phyloP scores from a whole-genome alignment of 2,797 vertebrate genomes.

The Semotilus atromaculatus region DNA sequence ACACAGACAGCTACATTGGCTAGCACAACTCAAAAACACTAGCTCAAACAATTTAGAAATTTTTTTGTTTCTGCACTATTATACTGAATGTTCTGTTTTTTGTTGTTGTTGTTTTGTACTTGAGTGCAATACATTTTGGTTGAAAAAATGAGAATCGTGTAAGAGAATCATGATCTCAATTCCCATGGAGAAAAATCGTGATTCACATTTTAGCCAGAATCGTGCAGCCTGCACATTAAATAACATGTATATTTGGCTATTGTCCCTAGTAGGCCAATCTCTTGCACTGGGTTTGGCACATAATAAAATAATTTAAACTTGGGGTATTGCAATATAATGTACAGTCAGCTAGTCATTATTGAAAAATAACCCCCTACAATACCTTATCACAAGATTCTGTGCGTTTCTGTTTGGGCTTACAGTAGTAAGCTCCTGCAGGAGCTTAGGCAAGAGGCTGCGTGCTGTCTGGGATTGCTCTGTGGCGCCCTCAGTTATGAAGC shows the following conservation, averaged over 20 bases:
- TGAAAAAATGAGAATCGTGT: no score
- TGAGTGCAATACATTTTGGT: no score
- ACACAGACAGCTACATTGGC: no score
- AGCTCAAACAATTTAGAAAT: no score
- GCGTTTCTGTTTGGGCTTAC: constrained; percentile 54
- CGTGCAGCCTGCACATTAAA: no score
- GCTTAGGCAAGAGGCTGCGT: constrained; percentile 94
- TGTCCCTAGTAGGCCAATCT: not conserved
- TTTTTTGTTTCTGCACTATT: no score
- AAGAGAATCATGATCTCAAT: no score
- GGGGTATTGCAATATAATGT: not conserved
- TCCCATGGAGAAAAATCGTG: no score
- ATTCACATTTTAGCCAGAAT: no score
- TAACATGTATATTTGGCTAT: not conserved
- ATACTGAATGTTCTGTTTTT: no score
- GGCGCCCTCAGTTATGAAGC: constrained; percentile 94
- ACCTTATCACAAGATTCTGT: not conserved
- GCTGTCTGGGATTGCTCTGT: constrained; percentile 94
- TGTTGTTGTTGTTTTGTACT: no score
- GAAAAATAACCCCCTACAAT: not conserved
- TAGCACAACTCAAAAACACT: no score
- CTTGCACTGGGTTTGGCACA: not conserved
- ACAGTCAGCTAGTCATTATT: not conserved
- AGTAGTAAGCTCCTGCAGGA: constrained; percentile 99
- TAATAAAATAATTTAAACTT: not conserved